Percentiles rank a stretch among this genome's conserved stretches.
Conservation (phyloP, 2,113 vertebrate species). For the Misgurnus anguillicaudatus region DNA sequence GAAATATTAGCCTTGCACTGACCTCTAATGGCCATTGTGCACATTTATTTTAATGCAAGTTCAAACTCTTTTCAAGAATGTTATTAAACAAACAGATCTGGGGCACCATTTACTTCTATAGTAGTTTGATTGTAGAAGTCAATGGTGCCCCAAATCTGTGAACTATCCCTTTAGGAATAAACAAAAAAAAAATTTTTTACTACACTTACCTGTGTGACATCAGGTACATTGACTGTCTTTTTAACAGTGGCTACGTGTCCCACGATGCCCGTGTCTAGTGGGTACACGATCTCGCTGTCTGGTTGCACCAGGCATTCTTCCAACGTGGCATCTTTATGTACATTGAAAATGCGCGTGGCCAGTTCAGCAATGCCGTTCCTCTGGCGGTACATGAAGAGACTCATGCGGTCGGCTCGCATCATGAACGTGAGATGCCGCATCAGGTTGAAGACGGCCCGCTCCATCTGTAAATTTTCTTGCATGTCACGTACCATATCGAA, state of each 20-base stretch:
- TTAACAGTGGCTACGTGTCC: slow-evolving; percentile 82
- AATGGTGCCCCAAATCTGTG: no score
- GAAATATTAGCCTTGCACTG: slow-evolving; percentile 17
- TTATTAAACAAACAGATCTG: no score
- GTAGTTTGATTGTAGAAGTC: no score
- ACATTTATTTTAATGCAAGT: not conserved
- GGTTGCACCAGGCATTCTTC: slow-evolving; percentile 85
- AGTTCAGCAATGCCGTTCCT: slow-evolving; percentile 84
- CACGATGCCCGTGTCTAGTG: slow-evolving; percentile 84
- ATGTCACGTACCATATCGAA: slow-evolving; percentile 85
- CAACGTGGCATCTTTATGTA: slow-evolving; percentile 75
- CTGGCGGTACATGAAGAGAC: slow-evolving; percentile 86
- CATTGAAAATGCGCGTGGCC: slow-evolving; percentile 84
- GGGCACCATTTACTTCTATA: no score
- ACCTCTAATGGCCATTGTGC: slow-evolving; percentile 34
- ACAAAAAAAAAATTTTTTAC: not conserved
- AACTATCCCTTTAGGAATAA: no score
- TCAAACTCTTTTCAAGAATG: no score
- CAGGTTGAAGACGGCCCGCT: slow-evolving; percentile 81
- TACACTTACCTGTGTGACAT: slow-evolving; percentile 77
- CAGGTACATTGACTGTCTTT: slow-evolving; percentile 78
- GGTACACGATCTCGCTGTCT: slow-evolving; percentile 87
- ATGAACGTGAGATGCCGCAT: slow-evolving; percentile 83
- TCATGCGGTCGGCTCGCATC: slow-evolving; percentile 82
- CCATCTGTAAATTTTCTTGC: slow-evolving; percentile 84